Percentiles rank a stretch among this genome's conserved stretches.
Evolutionary conservation across 2,113 vertebrate genomes (phyloP).

Genomic region (Lepus timidus): DNA sequence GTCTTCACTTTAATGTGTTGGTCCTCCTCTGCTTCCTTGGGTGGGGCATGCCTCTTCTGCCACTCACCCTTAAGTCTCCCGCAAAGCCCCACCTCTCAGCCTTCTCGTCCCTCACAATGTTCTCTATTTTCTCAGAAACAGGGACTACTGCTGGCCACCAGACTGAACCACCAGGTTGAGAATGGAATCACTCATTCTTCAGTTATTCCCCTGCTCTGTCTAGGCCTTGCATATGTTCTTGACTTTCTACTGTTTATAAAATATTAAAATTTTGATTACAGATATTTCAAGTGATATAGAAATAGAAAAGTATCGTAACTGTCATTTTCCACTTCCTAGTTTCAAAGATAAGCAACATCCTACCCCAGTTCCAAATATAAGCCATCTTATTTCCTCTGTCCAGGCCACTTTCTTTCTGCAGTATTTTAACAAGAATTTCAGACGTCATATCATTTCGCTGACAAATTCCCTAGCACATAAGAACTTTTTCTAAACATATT

Average conservation of each 20-base stretch:
- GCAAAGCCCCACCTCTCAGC: background rate
- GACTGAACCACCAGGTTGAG: background rate
- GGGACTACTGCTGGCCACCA: background rate
- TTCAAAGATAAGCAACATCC: constrained; percentile 41
- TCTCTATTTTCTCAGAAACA: background rate
- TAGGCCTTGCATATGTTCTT: background rate
- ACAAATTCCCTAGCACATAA: constrained; percentile 43
- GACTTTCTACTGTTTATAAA: background rate
- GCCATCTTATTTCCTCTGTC: constrained; percentile 11
- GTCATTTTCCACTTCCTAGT: background rate
- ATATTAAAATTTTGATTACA: background rate
- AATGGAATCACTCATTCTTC: background rate
- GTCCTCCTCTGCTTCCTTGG: background rate
- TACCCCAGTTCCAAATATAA: constrained; percentile 21
- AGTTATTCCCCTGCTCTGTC: background rate
- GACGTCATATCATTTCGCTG: constrained; percentile 23
- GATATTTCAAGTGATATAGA: background rate
- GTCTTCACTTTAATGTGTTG: background rate
- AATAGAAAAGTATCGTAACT: constrained; percentile 6
- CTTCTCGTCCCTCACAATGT: background rate
- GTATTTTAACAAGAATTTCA: constrained; percentile 56
- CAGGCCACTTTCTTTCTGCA: constrained; percentile 17
- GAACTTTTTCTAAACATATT: constrained; percentile 32
- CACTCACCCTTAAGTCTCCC: background rate
- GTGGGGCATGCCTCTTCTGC: background rate